Evolutionary conservation across 2,797 vertebrate species (phyloP), one percentile per base, ranked within the genome.

Genomic region (Nannoperca obscura): DNA sequence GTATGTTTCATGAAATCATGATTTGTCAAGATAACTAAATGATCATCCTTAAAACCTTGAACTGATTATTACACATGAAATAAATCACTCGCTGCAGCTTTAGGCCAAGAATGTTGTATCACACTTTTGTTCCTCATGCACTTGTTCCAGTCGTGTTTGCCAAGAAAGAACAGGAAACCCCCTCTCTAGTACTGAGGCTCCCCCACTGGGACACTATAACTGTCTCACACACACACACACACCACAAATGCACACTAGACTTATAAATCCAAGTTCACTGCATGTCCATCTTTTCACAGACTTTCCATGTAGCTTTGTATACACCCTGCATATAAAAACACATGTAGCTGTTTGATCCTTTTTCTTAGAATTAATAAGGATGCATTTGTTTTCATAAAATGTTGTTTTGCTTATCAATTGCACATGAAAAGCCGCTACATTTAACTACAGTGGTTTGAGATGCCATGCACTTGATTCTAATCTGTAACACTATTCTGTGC

Each of bases 121-220:
- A 80, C 60, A 64, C 60, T 47, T 80, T 81, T 82, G 60, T 75
- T 88, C 71, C 61, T 80, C 40, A 12, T 78, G 50, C 81, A 88
- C 80, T 85, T 80, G 71, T 73, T 82, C 80, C 72, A 63, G 64
- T 17, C 19, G 0, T 27, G 27, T 50, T 65, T 71, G 80, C 87
- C 88, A 85, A 76, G 66, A 85, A 71, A 66, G 69, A 71, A 34
- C 63, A 81, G 76, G 82, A 85, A 87, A 86, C 52, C 50, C 55
- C 73, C 74, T 66, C 32, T 54, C 2, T 22, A 40, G 66, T 24
- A 47, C 66, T 1, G 40, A 68, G 57, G 65, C 76, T 76, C 62
- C 59, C 80, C 76, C 65, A 30, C 77, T 57, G 71, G 57, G 78
- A 83, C 47, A n/a, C 66, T 20, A 38, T 55, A 78, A 85, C 65